Evolutionary conservation across 2,888 invertebrate genomes (phyloP), one percentile per base, ranked within the genome.

Genomic region (Tenthredo notha): DNA sequence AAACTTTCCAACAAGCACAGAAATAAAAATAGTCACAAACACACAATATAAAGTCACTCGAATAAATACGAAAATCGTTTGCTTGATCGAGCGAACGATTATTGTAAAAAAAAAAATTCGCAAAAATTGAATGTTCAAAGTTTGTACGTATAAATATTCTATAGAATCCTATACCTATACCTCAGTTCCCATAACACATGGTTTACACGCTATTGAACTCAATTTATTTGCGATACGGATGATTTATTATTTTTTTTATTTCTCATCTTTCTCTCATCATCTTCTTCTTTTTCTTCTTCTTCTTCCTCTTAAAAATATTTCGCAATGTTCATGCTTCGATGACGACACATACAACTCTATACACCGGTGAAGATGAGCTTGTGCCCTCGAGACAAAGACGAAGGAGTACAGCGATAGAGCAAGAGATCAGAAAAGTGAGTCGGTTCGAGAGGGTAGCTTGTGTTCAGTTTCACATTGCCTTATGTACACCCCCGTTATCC

Each of bases 401-500:
- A 18, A 70, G 70, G 10, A 37, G 25, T 54, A n/a, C 25, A 15
- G 9, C 77, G 29, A 37, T n/a, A 78, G 40, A 33, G 37, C 37
- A 33, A 80, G 25, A 58, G 58, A 58, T 40, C 18, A 40, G 4
- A 18, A 80, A 37, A 80, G 80, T 37, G 40, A 77, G 50, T 50
- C 25, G 37, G 37, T 50, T 80, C 37, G 37, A 40, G 40, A 61
- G 40, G 61, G 80, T 80, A 7, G 54, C 7, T 54, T 61, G 21
- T 7, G 70, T 83, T 70, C 54, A 83, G 65, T 83, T 83, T 83
- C 67, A 65, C 67, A 70, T 18, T 10, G 70, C 29, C 83, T 65
- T 67, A 67, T 47, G 47, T 67, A 83, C 67, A 67, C 58, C 86
- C 82, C 84, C 86, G 88, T 87, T 88, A 90, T 90, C 91, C 91